These are phyloP conservation scores for Samia ricini DNA, from an alignment of 1,140 invertebrate species.

Conservation along the genomic window DNA sequence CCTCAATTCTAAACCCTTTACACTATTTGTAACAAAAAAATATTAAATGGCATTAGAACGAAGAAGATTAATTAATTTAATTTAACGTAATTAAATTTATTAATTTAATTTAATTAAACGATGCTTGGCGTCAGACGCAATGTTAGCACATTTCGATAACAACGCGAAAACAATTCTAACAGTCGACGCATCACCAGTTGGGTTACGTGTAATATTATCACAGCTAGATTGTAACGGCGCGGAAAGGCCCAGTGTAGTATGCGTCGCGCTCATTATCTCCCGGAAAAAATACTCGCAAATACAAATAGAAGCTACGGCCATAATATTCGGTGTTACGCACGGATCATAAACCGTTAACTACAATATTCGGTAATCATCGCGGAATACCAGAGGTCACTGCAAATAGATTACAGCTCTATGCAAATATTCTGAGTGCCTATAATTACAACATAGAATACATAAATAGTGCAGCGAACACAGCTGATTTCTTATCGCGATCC, in stretches of 20 bases:
- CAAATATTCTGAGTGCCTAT: slow-evolving; percentile 2
- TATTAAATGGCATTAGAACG: background rate
- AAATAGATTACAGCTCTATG: slow-evolving; percentile 4
- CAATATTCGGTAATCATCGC: background rate
- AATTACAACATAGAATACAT: background rate
- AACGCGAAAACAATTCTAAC: slow-evolving; percentile 5
- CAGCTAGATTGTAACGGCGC: too few species aligned
- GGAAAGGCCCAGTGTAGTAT: background rate
- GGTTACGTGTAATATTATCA: background rate
- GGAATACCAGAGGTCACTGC: slow-evolving; percentile 10
- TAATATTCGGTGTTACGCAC: slow-evolving; percentile 8
- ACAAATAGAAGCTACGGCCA: slow-evolving; percentile 6
- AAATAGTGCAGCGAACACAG: background rate
- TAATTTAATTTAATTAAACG: slow-evolving; percentile 17
- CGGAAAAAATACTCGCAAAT: slow-evolving; percentile 3
- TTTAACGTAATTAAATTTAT: background rate
- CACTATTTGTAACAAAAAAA: slow-evolving; percentile 2
- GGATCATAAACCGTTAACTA: slow-evolving; percentile 8
- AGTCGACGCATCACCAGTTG: too few species aligned
- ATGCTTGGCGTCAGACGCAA: background rate
- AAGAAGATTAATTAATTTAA: background rate
- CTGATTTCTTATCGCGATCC: background rate
- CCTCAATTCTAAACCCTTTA: background rate
- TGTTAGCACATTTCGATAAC: background rate
- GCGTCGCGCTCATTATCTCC: background rate